Evolutionary conservation across 1,140 invertebrate species (phyloP), one percentile per base, ranked within the genome.

Genomic region (Meteorus sp.): DNA sequence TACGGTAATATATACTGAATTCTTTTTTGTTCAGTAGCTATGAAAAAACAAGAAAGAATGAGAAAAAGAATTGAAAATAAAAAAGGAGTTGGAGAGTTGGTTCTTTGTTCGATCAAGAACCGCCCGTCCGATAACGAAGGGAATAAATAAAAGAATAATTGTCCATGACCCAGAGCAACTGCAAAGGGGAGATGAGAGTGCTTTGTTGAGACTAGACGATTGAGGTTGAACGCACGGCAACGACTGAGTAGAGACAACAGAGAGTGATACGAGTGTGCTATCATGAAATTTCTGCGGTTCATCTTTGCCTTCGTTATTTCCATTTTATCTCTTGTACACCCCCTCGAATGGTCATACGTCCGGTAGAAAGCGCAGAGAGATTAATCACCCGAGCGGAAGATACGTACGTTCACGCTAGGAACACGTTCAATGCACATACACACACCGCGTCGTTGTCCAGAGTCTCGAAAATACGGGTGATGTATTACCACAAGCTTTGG

Each of bases 131-230:
- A 54, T 54, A 54, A n/a, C 2, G 20, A n/a, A n/a, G n/a, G 8
- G 37, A 41, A 54, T 54, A 37, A 41, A 54, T 54, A 25, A 41
- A 54, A 43, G 23, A 41, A 33, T 51, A 53, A 41, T 53, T 39
- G 51, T 54, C 35, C 51, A 27, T 54, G 35, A 54, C 51, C 35
- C 51, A 54, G 19, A 2, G 5, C 15, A 1, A 54, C n/a, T 22
- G 20, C 3, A 7, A 13, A n/a, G 1, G 37, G 22, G 48, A 9
- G 31, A 17, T 9, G 27, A 29, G 27, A 29, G 27, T 23, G 31
- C 29, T 2, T 6, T 50, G 4, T 7, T 51, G 29, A 35, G 19
- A 19, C n/a, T 54, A 15, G n/a, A 44, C 41, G 1, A 44, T 44
- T 44, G 41, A 44, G 41, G 41, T 44, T 44, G 7, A 31, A 31